Percentiles rank a stretch among this genome's conserved stretches.
Conservation (phyloP, 1,140 invertebrate species). For the Drosophila pseudoananassae region DNA sequence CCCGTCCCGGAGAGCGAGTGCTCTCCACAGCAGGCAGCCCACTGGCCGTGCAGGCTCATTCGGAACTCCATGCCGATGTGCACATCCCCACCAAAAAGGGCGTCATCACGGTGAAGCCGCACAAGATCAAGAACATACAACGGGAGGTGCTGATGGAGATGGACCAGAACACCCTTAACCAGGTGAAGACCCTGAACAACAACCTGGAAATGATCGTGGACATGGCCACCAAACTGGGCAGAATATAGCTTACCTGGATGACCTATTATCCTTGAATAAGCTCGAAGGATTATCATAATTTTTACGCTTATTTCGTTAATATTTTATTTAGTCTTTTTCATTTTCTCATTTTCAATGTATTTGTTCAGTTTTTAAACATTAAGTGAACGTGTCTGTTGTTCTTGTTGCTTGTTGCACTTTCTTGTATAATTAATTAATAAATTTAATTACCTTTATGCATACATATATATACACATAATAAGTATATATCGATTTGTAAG, state of each 20-base stretch:
- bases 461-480: slow-evolving; percentile 22
- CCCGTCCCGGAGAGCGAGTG: slow-evolving; percentile 86
- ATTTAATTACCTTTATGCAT: slow-evolving; percentile 63
- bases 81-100: slow-evolving; percentile 86
- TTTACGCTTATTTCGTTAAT: slow-evolving; percentile 72
- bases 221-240: slow-evolving; percentile 38
- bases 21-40: slow-evolving; percentile 87
- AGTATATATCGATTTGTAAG: slow-evolving; percentile 58
- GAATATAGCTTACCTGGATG: not conserved
- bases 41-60: slow-evolving; percentile 83
- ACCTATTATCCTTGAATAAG: not conserved
- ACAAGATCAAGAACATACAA: slow-evolving; percentile 41
- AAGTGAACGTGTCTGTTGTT: slow-evolving; percentile 64
- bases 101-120: slow-evolving; percentile 62
- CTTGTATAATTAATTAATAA: slow-evolving; percentile 81
- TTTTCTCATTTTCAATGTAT: slow-evolving; percentile 76
- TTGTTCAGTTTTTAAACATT: slow-evolving; percentile 65
- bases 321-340: slow-evolving; percentile 82
- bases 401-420: slow-evolving; percentile 46
- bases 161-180: slow-evolving; percentile 52
- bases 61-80: slow-evolving; percentile 85
- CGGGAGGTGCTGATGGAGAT: slow-evolving; percentile 60
- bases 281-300: not conserved
- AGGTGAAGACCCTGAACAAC: slow-evolving; percentile 61
- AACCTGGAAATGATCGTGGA: slow-evolving; percentile 66